Base-by-base conservation (phyloP, 1,140 invertebrate species). In the Belonocnema kinseyi region DNA sequence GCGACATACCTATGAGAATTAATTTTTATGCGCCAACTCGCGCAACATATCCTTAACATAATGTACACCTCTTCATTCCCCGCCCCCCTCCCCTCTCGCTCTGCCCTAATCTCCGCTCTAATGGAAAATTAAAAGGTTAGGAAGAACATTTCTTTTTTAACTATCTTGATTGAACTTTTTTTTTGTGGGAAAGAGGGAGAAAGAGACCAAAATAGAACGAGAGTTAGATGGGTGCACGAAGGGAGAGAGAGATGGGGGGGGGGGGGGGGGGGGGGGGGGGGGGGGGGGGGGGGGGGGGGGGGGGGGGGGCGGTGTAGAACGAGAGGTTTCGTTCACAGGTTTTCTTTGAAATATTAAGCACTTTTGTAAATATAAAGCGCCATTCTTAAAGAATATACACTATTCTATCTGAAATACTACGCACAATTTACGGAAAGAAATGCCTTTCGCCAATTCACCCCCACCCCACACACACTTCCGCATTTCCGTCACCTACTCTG, bases 251-350 rank as follows among this genome's bases (percentile, higher is more conserved):
- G n/a, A n/a, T n/a, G 61, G 50, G 56, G 71, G 1, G 50, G 53
- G 61, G 46, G 71, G 61, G 53, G 5, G 26, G 5, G 26, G 5
- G 26, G 5, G 26, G 26, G 26, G 26, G 3, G 5, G 2, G 4
- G 19, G 61, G 50, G 56, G 19, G 61, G 50, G 56, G 71, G 1
- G 50, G 53, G 61, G 46, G 71, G 61, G 53, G 5, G 26, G 5
- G 26, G 5, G 26, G 5, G 26, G 26, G 26, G 26, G 3, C 0
- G 2, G 4, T 33, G 26, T 33, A 71, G 50, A 76, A 76, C 5
- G 50, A 75, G 61, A 53, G 71, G 72, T 54, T 26, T 77, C 73
- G 76, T 77, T 77, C 75, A 21, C 79, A 46, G 61, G 33, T 66
- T 66, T 66, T 66, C 26, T 14, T 40, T 66, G 10, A n/a, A 66